Conservation (phyloP, 2,797 vertebrate species). For the Ctenochaetus hawaiiensis region DNA sequence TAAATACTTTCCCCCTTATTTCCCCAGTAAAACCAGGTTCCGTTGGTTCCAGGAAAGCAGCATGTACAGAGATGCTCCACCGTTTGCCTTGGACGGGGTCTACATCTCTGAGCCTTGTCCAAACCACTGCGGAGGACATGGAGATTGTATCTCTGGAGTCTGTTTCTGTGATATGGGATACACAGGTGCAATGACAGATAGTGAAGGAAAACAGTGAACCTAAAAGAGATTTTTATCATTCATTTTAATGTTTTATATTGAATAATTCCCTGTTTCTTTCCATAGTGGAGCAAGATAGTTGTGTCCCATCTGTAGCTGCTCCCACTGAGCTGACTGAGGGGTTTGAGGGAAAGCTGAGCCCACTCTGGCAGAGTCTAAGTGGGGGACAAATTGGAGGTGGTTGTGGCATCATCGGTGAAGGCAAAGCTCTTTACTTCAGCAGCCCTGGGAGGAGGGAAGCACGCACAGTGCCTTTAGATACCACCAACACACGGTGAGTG, state of each 20-base stretch:
- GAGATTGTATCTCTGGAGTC: conserved; percentile 96
- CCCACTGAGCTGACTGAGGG: conserved; percentile 95
- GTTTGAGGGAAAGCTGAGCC: conserved; percentile 97
- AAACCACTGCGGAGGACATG: conserved; percentile 94
- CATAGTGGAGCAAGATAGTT: conserved; percentile 94
- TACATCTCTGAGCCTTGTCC: conserved; percentile 98
- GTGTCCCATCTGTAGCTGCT: conserved; percentile 90
- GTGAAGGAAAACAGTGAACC: background rate
- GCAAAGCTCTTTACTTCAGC: conserved; percentile 95
- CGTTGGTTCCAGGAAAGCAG: conserved; percentile 99
- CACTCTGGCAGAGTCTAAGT: conserved; percentile 94
- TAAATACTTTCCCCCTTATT: background rate
- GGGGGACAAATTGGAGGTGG: conserved; percentile 93
- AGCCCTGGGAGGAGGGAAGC: conserved; percentile 94
- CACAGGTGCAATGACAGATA: conserved; percentile 85
- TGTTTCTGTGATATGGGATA: conserved; percentile 98
- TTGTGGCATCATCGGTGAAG: conserved; percentile 93
- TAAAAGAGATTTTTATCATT: background rate
- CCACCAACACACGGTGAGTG: conserved; percentile 92
- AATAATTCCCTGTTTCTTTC: conserved; percentile 17
- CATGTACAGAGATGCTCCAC: conserved; percentile 88
- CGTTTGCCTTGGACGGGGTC: conserved; percentile 94
- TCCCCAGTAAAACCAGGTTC: conserved; percentile 94
- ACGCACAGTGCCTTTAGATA: conserved; percentile 92
- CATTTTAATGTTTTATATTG: background rate